Conservation (phyloP, 2,113 vertebrate species). For the Platycercus adscitus region DNA sequence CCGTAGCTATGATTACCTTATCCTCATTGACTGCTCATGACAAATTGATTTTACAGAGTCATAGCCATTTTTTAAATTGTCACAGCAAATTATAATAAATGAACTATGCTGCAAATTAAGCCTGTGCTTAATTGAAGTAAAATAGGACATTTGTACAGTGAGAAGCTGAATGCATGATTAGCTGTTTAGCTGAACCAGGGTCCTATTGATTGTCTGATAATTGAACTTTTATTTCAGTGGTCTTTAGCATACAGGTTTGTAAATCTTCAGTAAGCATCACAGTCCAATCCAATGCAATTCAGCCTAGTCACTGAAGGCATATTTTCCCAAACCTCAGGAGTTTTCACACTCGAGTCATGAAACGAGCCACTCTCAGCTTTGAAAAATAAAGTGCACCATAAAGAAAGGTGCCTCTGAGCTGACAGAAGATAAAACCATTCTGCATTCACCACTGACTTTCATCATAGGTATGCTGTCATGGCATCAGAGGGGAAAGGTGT, state of each 20-base stretch:
- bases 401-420: neutral
- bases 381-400: neutral
- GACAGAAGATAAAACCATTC: neutral
- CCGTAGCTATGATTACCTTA: neutral
- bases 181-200: neutral
- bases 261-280: neutral
- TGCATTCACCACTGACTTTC: neutral
- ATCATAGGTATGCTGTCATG: neutral
- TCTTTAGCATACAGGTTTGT: neutral
- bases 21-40: neutral
- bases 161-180: neutral
- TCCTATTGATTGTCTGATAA: neutral
- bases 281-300: neutral
- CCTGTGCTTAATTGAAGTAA: neutral
- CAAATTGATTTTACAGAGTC: conserved; percentile 13
- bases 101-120: neutral
- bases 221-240: neutral
- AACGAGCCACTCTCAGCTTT: neutral
- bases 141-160: neutral
- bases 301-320: neutral
- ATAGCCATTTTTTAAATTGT: neutral
- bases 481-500: neutral
- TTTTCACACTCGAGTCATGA: neutral
- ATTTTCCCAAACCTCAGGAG: neutral
- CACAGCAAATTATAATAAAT: neutral